Base-by-base conservation (phyloP, 2,113 vertebrate species). In the Prionailurus viverrinus region DNA sequence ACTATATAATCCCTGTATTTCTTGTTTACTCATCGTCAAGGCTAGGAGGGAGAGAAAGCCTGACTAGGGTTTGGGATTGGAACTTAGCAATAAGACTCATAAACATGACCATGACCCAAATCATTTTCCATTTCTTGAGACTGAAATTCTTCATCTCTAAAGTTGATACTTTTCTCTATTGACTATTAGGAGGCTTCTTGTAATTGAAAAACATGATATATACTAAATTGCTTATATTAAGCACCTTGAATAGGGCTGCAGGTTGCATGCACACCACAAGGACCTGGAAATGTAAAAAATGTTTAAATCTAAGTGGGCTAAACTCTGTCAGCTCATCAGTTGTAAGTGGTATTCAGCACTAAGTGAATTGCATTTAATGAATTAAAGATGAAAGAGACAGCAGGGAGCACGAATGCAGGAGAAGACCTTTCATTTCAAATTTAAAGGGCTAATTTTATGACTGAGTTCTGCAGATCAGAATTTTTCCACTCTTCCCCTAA, bases 321-420 rank as follows among this genome's bases (percentile, higher is more conserved):
- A 27, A 12, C 27, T 96, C 55, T 82, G 69, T 95, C 65, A 96
- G 53, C 74, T 97, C 79, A 90, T 97, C 92, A 95, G 66, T 58
- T 78, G 23, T 63, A 95, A 97, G 78, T 82, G 71, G 55, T 94
- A 12, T 93, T 91, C 36, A 65, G 11, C 48, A 71, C 41, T 96
- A 92, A 97, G 92, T 97, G 96, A 93, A 93, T 76, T 91, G 19
- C 55, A 85, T 63, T 97, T 95, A 97, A 97, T 96, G 94, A 98
- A 96, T 98, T 97, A 97, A 97, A 97, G 83, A 96, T 74, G 80
- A 97, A 97, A 95, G 73, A 91, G 79, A 88, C 86, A 91, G 66
- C 91, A 81, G 80, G 89, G 71, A 94, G 10, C 74, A 92, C 0
- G 4, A 92, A 84, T 65, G 51, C 41, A 93, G 31, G 71, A 93